phyloP scores from a whole-genome alignment of 2,888 invertebrate species.

The Oscheius myriophilus region DNA sequence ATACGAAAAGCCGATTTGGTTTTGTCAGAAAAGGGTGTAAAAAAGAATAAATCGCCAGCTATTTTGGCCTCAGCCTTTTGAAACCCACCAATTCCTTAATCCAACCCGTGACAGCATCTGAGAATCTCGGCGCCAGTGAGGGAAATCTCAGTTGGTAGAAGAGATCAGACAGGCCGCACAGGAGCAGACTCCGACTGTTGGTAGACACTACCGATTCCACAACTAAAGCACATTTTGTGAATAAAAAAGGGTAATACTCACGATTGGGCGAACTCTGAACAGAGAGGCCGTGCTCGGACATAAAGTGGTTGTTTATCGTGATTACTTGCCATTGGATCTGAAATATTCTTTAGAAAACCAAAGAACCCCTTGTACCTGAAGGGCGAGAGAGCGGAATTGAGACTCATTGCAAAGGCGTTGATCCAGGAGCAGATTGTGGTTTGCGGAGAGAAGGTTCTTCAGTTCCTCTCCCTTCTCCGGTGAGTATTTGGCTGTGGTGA shows the following conservation, averaged over 20 bases:
- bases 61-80: no score
- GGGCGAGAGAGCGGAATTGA: slow-evolving; percentile 52
- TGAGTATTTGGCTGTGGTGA: slow-evolving; percentile 47
- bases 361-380: slow-evolving; percentile 28
- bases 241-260: slow-evolving; percentile 37
- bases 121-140: slow-evolving; percentile 51
- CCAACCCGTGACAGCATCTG: slow-evolving; percentile 61
- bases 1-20: no score
- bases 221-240: slow-evolving; percentile 32
- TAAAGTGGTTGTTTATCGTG: slow-evolving; percentile 57
- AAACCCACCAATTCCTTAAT: slow-evolving; percentile 59
- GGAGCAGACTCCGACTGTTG: slow-evolving; percentile 31
- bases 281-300: slow-evolving; percentile 55
- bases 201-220: slow-evolving; percentile 28
- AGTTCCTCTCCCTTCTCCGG: slow-evolving; percentile 51
- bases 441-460: slow-evolving; percentile 50
- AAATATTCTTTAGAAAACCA: background rate
- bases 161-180: slow-evolving; percentile 61
- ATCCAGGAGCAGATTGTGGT: slow-evolving; percentile 55
- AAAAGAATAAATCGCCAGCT: no score
- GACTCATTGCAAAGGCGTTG: slow-evolving; percentile 54
- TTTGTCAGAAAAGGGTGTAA: no score
- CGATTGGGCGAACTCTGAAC: slow-evolving; percentile 48
- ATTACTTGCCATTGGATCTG: slow-evolving; percentile 68
- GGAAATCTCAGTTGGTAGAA: slow-evolving; percentile 65